A percentile compares a stretch with the other conserved stretches of the same genome.
Evolutionary conservation across 2,113 vertebrate species (phyloP).

Genomic region (Chamaetylas fuelleborni): DNA sequence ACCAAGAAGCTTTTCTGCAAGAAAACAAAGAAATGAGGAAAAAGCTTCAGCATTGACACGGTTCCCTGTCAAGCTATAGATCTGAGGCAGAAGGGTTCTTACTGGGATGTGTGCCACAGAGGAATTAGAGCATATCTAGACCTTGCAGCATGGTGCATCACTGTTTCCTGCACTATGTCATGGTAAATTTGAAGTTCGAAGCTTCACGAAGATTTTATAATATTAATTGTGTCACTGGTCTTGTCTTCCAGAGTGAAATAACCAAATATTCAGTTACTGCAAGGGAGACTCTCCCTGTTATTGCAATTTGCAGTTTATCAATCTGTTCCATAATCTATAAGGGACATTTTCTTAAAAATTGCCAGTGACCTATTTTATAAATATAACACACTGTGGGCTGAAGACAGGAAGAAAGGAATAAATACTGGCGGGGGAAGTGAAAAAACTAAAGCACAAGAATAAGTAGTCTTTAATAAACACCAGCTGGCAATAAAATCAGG

Average conservation of each 20-base stretch:
- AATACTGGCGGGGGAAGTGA: not conserved
- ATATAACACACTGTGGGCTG: not conserved
- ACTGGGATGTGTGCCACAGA: not conserved
- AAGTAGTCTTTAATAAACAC: slow-evolving; percentile 12
- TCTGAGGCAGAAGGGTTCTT: not conserved
- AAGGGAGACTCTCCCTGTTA: not conserved
- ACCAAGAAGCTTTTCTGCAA: slow-evolving; percentile 2
- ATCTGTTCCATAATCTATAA: not conserved
- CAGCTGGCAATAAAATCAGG: not conserved
- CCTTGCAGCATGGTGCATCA: not conserved
- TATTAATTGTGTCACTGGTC: not conserved
- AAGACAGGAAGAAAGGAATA: not conserved
- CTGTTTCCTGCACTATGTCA: not conserved
- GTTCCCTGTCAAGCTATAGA: slow-evolving; percentile 3
- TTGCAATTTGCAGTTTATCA: not conserved
- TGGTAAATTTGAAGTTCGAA: not conserved
- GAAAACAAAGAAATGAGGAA: slow-evolving; percentile 7
- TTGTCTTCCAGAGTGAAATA: not conserved
- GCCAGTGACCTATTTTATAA: not conserved
- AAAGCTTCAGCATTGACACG: not conserved
- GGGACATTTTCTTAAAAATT: not conserved
- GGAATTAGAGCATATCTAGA: slow-evolving; percentile 20
- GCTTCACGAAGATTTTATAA: not conserved
- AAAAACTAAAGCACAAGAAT: slow-evolving; percentile 1
- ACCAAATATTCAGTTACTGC: not conserved